Base-by-base conservation (phyloP, 1,140 invertebrate species). In the Acromyrmex charruanus region DNA sequence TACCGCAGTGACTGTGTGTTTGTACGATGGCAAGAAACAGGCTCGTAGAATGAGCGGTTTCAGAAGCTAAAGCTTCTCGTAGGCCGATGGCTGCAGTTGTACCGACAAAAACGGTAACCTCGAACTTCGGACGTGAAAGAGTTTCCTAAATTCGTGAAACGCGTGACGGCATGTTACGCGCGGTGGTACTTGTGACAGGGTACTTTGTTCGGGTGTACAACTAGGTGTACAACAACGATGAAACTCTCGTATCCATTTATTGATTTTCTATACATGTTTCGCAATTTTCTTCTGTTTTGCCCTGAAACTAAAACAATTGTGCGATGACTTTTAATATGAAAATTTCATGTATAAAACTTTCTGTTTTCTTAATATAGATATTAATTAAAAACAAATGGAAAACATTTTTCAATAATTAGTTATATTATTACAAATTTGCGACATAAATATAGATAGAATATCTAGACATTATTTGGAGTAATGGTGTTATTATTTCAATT, bases 181-280 rank as follows among this genome's bases (percentile, higher is more conserved):
- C 39, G 55, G 39, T 31, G 12, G 16, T 75, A 63, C 44, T 84
- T 18, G 69, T 75, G 80, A 84, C 80, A 28, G 39, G 58, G 69
- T 58, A 75, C 39, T 84, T 75, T 44, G 69, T 84, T 75, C 63
- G n/a, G 7, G 55, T 10, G 10, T 25, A 25, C 25, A 25, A 44
- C 39, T 61, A 55, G 63, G 31, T 74, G 69, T 74, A 84, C 68
- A 82, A 82, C 69, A 75, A 3, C 39, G 80, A 84, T 84, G 80
- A 84, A 84, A 84, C 80, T 84, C 55, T 75, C 39, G 68, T 84
- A 84, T 84, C 69, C 71, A 28, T 84, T 61, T 74, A 84, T 84
- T 58, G 69, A 75, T 84, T 84, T 84, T 84, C 79, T 28, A 21
- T 44, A 75, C 69, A n/a, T 51, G 44, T 5, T 21, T 74, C 39